phyloP scores from a whole-genome alignment of 2,113 vertebrate genomes.

The Cottus gobio region DNA sequence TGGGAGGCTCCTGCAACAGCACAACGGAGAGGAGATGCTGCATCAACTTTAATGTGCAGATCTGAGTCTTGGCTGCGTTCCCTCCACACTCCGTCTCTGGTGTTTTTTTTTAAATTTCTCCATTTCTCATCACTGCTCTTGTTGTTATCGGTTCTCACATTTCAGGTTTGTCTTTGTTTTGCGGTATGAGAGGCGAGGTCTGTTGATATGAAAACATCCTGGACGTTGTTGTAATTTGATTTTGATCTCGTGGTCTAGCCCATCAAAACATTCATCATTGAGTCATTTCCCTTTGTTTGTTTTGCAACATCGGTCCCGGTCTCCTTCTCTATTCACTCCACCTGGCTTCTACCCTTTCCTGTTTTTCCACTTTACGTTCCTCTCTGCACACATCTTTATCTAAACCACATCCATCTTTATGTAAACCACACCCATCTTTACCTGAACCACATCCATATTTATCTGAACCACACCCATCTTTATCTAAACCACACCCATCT shows the following conservation, averaged over 20 bases:
- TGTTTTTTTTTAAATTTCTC: constrained; percentile 39
- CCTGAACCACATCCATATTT: constrained; percentile 6
- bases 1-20: constrained; percentile 26
- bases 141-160: constrained; percentile 19
- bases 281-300: constrained; percentile 18
- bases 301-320: background rate
- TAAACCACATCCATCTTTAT: background rate
- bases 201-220: constrained; percentile 14
- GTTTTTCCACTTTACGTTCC: background rate
- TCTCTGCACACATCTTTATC: background rate
- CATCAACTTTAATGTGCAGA: constrained; percentile 22
- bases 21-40: constrained; percentile 34
- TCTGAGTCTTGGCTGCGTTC: constrained; percentile 41
- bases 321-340: background rate
- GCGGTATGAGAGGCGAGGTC: background rate
- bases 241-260: background rate
- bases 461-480: too few species aligned
- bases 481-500: background rate
- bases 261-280: constrained; percentile 18
- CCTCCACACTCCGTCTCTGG: constrained; percentile 17
- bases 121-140: constrained; percentile 25
- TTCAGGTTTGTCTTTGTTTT: constrained; percentile 12
- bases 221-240: constrained; percentile 3
- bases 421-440: background rate
- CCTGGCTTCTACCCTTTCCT: too few species aligned